These are phyloP conservation scores for Symphodus melops DNA, from an alignment of 2,113 vertebrate species.

Conservation along the genomic window DNA sequence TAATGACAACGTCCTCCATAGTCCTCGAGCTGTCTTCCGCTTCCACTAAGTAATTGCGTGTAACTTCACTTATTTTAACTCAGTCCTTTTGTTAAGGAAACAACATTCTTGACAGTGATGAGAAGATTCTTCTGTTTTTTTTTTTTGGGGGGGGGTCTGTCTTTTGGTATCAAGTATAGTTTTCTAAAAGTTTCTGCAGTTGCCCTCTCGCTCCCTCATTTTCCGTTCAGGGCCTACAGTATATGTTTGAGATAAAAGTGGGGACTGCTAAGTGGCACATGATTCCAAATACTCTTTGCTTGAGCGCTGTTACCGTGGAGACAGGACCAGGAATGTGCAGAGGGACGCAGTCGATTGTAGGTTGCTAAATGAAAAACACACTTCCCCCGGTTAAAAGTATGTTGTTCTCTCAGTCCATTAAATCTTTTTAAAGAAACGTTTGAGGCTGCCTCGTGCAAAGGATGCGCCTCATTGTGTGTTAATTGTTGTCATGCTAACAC, in stretches of 20 bases:
- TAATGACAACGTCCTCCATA: slow-evolving; percentile 79
- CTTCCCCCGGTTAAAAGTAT: slow-evolving; percentile 75
- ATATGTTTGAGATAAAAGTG: slow-evolving; percentile 57
- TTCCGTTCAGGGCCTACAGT: slow-evolving; percentile 19
- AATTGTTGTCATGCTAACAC: slow-evolving; percentile 54
- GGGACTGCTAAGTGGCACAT: slow-evolving; percentile 73
- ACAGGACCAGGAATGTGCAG: slow-evolving; percentile 75
- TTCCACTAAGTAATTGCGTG: slow-evolving; percentile 13
- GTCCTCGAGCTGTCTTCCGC: slow-evolving; percentile 63
- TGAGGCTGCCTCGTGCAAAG: slow-evolving; percentile 55
- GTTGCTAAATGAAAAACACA: slow-evolving; percentile 79
- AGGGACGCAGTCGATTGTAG: slow-evolving; percentile 78
- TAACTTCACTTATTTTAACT: slow-evolving; percentile 34
- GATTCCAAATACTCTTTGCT: slow-evolving; percentile 79
- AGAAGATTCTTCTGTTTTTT: slow-evolving; percentile 68
- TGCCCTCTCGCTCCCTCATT: slow-evolving; percentile 27
- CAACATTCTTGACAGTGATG: slow-evolving; percentile 76
- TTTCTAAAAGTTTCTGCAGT: slow-evolving; percentile 30
- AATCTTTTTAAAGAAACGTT: slow-evolving; percentile 68
- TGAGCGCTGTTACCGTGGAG: slow-evolving; percentile 76
- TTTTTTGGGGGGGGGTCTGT: not conserved
- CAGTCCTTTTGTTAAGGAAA: slow-evolving; percentile 66
- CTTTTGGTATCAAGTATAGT: slow-evolving; percentile 47
- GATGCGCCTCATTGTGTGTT: slow-evolving; percentile 53
- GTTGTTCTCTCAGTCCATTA: slow-evolving; percentile 68